phyloP scores from a whole-genome alignment of 2,888 invertebrate genomes.

The Urechis unicinctus region DNA sequence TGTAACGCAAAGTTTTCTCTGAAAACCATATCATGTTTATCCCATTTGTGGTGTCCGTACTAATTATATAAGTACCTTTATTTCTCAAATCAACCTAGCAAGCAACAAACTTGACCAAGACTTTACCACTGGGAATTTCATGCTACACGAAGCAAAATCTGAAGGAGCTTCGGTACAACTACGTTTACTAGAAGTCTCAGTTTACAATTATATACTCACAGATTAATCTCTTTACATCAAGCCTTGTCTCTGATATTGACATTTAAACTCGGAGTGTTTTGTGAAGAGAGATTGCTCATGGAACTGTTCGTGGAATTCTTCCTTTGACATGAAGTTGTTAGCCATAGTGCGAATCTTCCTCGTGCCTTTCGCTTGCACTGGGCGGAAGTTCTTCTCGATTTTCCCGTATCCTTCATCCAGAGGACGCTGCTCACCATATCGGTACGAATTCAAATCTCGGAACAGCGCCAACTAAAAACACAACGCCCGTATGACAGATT shows the following conservation, averaged over 20 bases:
- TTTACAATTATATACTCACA: too few relatives aligned
- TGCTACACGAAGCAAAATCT: too few relatives aligned
- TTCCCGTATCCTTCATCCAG: not conserved
- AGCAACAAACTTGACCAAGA: too few relatives aligned
- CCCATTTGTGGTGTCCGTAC: too few relatives aligned
- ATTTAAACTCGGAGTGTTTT: not conserved
- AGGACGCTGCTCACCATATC: not conserved
- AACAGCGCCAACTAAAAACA: not conserved
- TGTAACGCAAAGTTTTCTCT: too few relatives aligned
- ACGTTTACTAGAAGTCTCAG: too few relatives aligned
- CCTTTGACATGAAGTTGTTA: not conserved
- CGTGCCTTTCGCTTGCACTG: not conserved
- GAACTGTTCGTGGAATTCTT: constrained; percentile 1
- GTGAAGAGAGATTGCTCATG: not conserved
- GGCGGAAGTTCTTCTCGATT: not conserved
- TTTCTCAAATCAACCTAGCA: too few relatives aligned
- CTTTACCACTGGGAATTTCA: too few relatives aligned
- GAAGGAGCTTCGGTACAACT: too few relatives aligned
- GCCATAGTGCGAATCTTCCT: not conserved
- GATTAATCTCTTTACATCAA: not conserved
- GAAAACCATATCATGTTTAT: too few relatives aligned
- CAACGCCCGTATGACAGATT: not conserved
- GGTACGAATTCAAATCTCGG: not conserved
- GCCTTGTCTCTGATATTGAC: not conserved
- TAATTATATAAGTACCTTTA: too few relatives aligned